Percentiles rank a stretch among this genome's conserved stretches.
Evolutionary conservation across 2,113 vertebrate species (phyloP).

Genomic region (Acrocephalus arundinaceus): DNA sequence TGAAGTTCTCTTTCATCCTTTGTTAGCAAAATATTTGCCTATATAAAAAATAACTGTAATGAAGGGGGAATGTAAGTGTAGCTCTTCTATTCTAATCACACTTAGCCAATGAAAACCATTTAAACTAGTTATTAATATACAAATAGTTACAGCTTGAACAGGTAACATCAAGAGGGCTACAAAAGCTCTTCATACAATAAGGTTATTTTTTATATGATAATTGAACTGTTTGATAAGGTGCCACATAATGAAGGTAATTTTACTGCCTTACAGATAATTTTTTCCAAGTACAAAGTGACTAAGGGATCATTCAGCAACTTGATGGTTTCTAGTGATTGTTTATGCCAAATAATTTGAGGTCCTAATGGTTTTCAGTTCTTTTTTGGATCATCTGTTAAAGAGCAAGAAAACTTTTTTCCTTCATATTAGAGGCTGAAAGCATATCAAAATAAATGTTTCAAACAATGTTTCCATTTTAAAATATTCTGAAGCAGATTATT

Average conservation of each 20-base stretch:
- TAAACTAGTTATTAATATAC: neutral
- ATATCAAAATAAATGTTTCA: neutral
- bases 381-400: neutral
- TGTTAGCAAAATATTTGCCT: neutral
- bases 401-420: neutral
- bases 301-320: neutral
- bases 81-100: neutral
- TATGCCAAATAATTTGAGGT: neutral
- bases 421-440: neutral
- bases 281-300: neutral
- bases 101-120: neutral
- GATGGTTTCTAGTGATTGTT: neutral
- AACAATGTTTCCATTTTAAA: neutral
- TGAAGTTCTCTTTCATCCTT: constrained; percentile 58
- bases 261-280: neutral
- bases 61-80: neutral
- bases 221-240: neutral
- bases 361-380: neutral
- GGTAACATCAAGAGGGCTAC: neutral
- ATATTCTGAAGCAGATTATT: neutral
- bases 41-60: neutral
- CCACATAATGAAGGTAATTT: neutral
- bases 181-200: neutral
- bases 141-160: accelerated
- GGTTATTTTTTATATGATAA: neutral